phyloP scores from a whole-genome alignment of 1,140 invertebrate genomes.

The Drosophila willistoni region DNA sequence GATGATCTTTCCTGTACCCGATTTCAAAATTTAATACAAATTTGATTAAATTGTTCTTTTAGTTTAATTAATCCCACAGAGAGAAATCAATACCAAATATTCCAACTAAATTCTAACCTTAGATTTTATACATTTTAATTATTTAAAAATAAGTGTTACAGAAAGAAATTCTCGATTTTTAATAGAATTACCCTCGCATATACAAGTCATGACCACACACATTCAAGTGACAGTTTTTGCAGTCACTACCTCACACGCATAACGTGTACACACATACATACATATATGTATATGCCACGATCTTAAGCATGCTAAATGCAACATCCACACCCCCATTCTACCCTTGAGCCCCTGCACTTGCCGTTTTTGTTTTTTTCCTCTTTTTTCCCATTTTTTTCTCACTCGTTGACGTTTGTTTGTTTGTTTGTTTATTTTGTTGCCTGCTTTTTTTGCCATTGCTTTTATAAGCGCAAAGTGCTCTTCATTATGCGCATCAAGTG shows the following conservation, averaged over 20 bases:
- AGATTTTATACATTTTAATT: no score
- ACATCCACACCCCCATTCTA: slow-evolving; percentile 16
- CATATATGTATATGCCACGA: slow-evolving; percentile 26
- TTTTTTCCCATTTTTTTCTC: slow-evolving; percentile 22
- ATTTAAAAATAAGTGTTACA: background rate
- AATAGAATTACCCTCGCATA: slow-evolving; percentile 20
- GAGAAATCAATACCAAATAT: no score
- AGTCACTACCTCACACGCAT: slow-evolving; percentile 67
- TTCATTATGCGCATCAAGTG: slow-evolving; percentile 82
- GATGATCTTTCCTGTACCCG: no score
- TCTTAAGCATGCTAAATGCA: slow-evolving; percentile 70
- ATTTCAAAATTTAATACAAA: no score
- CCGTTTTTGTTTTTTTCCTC: slow-evolving; percentile 32
- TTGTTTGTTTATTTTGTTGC: slow-evolving; percentile 67
- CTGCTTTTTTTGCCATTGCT: slow-evolving; percentile 74
- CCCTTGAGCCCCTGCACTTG: background rate
- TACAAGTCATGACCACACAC: slow-evolving; percentile 12
- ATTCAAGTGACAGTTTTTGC: slow-evolving; percentile 52
- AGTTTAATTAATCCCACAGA: no score
- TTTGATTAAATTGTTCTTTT: no score
- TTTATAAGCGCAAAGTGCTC: slow-evolving; percentile 82
- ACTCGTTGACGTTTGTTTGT: slow-evolving; percentile 56
- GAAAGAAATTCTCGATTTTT: background rate
- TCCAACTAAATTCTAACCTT: no score
- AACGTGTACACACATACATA: slow-evolving; percentile 12